phyloP scores from a whole-genome alignment of 2,888 invertebrate genomes.

The Sicus ferrugineus region DNA sequence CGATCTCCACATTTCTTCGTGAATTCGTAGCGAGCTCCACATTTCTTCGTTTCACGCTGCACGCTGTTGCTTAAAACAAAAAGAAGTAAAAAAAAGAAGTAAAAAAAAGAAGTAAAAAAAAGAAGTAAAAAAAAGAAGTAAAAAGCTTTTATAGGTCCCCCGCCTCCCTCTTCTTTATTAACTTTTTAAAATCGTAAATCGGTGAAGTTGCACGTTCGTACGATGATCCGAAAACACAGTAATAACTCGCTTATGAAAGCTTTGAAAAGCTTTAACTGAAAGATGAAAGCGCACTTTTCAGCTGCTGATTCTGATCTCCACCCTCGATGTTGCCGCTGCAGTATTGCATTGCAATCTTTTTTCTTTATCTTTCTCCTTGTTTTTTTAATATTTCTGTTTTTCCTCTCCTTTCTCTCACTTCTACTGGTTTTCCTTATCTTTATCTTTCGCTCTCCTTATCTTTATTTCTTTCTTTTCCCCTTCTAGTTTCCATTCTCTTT shows the following conservation, averaged over 20 bases:
- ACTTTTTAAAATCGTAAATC: background rate
- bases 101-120: background rate
- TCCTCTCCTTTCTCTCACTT: too few species aligned
- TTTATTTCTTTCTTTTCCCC: too few species aligned
- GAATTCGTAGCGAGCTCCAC: background rate
- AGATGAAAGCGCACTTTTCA: background rate
- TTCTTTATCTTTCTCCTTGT: too few species aligned
- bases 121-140: background rate
- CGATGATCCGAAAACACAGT: background rate
- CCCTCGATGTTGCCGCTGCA: too few species aligned
- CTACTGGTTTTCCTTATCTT: too few species aligned
- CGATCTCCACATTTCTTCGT: background rate
- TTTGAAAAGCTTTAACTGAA: background rate
- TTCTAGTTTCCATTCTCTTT: too few species aligned
- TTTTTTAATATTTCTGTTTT: too few species aligned
- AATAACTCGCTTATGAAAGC: background rate
- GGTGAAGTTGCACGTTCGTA: background rate
- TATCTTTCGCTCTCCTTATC: too few species aligned
- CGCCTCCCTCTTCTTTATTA: background rate
- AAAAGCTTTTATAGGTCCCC: background rate
- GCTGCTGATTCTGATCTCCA: too few species aligned
- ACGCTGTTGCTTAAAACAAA: background rate
- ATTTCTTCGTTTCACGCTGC: slow-evolving; percentile 6
- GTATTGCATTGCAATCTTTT: too few species aligned
- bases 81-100: background rate